phyloP scores from a whole-genome alignment of 2,113 vertebrate species.

The Plectropomus leopardus region DNA sequence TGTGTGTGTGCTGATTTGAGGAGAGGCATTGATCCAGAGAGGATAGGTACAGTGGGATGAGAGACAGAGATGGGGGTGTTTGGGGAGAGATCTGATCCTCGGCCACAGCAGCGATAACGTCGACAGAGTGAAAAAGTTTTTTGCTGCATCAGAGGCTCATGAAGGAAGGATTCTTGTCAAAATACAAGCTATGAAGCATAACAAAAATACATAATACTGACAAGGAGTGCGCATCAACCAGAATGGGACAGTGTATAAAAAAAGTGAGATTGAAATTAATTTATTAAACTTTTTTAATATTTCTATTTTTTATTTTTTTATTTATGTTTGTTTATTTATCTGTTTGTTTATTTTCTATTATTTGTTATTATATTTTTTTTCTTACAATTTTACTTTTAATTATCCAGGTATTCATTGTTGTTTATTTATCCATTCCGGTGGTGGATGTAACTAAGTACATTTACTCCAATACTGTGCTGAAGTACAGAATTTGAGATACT shows the following conservation, averaged over 20 bases:
- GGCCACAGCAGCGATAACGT: neutral
- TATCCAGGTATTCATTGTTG: neutral
- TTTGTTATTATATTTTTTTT: neutral
- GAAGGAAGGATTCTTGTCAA: neutral
- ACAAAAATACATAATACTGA: neutral
- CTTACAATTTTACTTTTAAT: neutral
- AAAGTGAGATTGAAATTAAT: neutral
- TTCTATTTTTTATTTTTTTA: neutral
- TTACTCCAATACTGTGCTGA: no score
- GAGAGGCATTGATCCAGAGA: conserved; percentile 58
- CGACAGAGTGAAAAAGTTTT: neutral
- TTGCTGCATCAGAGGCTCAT: neutral
- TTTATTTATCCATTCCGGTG: neutral
- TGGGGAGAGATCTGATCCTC: conserved; percentile 19
- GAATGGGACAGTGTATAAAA: neutral
- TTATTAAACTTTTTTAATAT: no score
- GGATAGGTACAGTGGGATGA: conserved; percentile 38
- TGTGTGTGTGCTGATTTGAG: conserved; percentile 1
- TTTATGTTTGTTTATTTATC: neutral
- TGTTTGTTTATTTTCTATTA: neutral
- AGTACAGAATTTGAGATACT: no score
- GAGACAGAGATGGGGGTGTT: conserved; percentile 15
- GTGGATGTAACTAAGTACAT: no score
- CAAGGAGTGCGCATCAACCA: neutral
- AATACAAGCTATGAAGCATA: neutral